These are phyloP conservation scores for Helarctos malayanus DNA, from an alignment of 2,797 vertebrate genomes.

Conservation along the genomic window DNA sequence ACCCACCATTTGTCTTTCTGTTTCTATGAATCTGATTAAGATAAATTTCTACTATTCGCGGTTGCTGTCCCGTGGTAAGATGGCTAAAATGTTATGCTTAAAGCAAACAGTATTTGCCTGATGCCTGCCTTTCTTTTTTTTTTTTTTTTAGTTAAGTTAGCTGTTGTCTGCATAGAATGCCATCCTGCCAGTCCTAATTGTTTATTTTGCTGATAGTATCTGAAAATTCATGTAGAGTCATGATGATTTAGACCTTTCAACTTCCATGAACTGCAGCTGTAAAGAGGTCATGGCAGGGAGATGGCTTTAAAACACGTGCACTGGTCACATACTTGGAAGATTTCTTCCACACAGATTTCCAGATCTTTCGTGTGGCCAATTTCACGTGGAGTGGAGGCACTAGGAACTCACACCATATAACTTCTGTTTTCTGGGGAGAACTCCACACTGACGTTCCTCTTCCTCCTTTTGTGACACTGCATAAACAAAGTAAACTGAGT, in stretches of 20 bases:
- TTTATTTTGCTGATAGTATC: background rate
- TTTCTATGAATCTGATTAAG: background rate
- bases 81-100: no score
- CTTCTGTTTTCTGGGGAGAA: background rate
- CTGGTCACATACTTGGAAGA: background rate
- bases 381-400: background rate
- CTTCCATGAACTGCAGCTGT: background rate
- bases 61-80: background rate
- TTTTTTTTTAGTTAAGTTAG: background rate
- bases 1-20: accelerated
- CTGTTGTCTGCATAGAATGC: accelerated
- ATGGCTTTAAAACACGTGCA: background rate
- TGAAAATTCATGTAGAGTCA: background rate
- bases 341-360: background rate
- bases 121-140: background rate
- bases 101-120: accelerated
- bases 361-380: accelerated
- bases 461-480: background rate
- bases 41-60: no score
- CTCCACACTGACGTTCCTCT: background rate
- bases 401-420: no score
- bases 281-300: background rate
- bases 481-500: background rate
- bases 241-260: background rate
- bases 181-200: accelerated